Conservation (phyloP, 2,888 invertebrate species). For the Leucoma salicis region DNA sequence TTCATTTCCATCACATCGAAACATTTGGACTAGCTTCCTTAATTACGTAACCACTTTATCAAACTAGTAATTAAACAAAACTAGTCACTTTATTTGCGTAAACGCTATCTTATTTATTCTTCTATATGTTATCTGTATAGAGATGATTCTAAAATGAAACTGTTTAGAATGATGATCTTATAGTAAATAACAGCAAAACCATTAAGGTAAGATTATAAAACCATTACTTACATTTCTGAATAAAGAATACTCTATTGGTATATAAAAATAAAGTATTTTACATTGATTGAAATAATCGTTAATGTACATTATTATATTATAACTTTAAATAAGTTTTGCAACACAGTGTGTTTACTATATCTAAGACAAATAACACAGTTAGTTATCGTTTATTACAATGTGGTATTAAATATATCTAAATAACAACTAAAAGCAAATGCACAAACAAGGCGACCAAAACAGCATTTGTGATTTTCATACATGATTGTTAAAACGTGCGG, state of each 20-base stretch:
- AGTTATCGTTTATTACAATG: constrained; percentile 38
- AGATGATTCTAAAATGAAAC: constrained; percentile 45
- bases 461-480: constrained; percentile 63
- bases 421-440: constrained; percentile 76
- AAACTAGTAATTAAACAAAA: constrained; percentile 77
- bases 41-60: constrained; percentile 70
- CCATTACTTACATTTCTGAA: neutral
- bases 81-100: constrained; percentile 68
- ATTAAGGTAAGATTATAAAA: neutral
- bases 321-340: constrained; percentile 23
- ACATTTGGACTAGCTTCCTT: constrained; percentile 81
- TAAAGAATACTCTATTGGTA: neutral
- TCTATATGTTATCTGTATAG: constrained; percentile 54
- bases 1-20: constrained; percentile 75
- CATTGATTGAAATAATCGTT: neutral
- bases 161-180: constrained; percentile 50
- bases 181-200: neutral
- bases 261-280: neutral
- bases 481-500: constrained; percentile 52
- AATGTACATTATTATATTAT: neutral
- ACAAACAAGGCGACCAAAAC: constrained; percentile 68
- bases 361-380: constrained; percentile 41
- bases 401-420: constrained; percentile 36
- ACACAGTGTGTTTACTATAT: constrained; percentile 29
- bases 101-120: constrained; percentile 44